These are phyloP conservation scores for Diuraphis noxia DNA, from an alignment of 1,140 invertebrate genomes.

Conservation along the genomic window DNA sequence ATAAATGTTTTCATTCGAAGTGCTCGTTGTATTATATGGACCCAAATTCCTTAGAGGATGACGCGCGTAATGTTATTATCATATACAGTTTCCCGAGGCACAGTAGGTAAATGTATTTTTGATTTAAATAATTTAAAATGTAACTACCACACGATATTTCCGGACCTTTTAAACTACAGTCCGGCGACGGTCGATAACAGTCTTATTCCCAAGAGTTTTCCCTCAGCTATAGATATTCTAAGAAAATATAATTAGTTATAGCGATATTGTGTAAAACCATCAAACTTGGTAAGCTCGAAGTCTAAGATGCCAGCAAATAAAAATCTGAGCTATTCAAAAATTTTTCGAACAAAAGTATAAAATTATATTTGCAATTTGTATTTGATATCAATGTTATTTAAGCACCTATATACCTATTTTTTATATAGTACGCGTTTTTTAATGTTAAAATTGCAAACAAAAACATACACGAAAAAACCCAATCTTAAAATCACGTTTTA, in stretches of 20 bases:
- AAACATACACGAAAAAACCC: too few relatives aligned
- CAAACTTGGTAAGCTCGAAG: too few relatives aligned
- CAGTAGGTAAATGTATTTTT: not conserved
- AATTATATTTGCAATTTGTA: too few relatives aligned
- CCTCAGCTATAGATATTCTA: too few relatives aligned
- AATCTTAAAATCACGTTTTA: too few relatives aligned
- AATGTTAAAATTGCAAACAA: not conserved
- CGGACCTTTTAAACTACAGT: not conserved
- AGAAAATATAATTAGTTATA: not conserved
- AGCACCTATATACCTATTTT: too few relatives aligned
- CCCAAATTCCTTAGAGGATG: not conserved
- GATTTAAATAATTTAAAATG: not conserved
- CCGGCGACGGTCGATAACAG: not conserved
- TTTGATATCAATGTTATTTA: too few relatives aligned
- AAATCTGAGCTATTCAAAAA: too few relatives aligned
- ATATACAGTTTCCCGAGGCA: not conserved
- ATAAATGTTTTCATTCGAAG: not conserved
- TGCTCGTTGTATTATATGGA: not conserved
- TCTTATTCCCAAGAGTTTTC: not conserved
- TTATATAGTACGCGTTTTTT: not conserved
- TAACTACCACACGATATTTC: not conserved
- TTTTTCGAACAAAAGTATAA: too few relatives aligned
- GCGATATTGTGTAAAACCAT: not conserved
- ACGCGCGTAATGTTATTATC: not conserved
- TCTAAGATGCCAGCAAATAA: too few relatives aligned